A percentile compares a stretch with the other conserved stretches of the same genome.
Evolutionary conservation across 2,888 invertebrate species (phyloP).

Genomic region (Ochropleura plecta): DNA sequence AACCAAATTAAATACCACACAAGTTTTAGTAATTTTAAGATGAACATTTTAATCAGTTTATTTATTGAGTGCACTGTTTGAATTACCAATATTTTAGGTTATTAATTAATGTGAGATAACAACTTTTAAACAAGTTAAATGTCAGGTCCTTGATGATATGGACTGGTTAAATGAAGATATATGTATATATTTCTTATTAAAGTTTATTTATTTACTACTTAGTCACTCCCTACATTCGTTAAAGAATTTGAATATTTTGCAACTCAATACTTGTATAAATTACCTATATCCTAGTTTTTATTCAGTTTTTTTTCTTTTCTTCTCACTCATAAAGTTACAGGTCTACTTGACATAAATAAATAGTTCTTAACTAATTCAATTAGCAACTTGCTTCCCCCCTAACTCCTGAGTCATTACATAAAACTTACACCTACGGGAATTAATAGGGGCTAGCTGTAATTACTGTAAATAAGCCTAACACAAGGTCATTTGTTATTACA

Average conservation of each 20-base stretch:
- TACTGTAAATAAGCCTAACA: not conserved
- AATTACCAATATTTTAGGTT: slow-evolving; percentile 6
- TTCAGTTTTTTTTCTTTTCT: no score
- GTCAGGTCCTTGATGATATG: not conserved
- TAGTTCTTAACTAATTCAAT: slow-evolving; percentile 43
- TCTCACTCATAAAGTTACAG: not conserved
- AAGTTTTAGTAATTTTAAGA: not conserved
- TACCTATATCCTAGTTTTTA: no score
- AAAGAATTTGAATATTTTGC: no score
- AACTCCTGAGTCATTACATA: slow-evolving; percentile 20
- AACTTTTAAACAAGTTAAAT: slow-evolving; percentile 13
- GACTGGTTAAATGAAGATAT: not conserved
- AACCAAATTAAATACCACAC: not conserved
- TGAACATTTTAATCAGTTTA: not conserved
- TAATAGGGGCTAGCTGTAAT: not conserved
- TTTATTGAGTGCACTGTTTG: slow-evolving; percentile 1
- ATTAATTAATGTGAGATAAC: slow-evolving; percentile 15
- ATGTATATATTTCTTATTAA: not conserved
- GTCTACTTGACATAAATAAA: slow-evolving; percentile 1
- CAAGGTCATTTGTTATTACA: slow-evolving; percentile 11
- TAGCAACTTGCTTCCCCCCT: slow-evolving; percentile 35
- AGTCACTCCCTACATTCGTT: no score
- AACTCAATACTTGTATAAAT: no score
- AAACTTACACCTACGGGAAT: slow-evolving; percentile 28
- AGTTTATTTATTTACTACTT: not conserved